Percentiles rank a stretch among this genome's conserved stretches.
phyloP scores from a whole-genome alignment of 1,140 invertebrate species.

The Neodiprion lecontei region DNA sequence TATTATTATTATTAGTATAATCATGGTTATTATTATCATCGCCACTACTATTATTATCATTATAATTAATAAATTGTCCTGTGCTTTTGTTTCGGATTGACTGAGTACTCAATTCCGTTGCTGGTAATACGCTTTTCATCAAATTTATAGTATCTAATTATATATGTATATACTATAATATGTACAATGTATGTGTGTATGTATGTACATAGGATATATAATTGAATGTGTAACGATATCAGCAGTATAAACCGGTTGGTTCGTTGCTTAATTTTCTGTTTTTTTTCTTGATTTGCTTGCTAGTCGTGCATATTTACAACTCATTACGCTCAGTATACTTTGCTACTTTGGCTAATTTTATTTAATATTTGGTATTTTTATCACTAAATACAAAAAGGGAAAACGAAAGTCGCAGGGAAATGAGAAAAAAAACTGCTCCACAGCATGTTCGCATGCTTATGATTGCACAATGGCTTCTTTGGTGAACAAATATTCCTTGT shows the following conservation, averaged over 20 bases:
- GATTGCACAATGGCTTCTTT: too few relatives aligned
- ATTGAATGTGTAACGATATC: too few relatives aligned
- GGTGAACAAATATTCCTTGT: too few relatives aligned
- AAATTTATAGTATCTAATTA: constrained; percentile 31
- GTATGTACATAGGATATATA: background rate
- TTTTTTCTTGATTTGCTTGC: background rate
- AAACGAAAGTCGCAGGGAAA: background rate
- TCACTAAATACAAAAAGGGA: background rate
- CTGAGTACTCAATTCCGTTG: constrained; percentile 43
- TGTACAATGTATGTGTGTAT: background rate
- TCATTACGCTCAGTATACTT: too few relatives aligned
- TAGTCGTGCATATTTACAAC: too few relatives aligned
- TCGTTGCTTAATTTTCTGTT: constrained; percentile 2
- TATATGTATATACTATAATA: constrained; percentile 4
- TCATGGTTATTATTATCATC: too few relatives aligned
- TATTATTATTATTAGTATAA: too few relatives aligned
- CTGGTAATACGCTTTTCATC: constrained; percentile 44
- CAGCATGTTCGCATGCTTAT: too few relatives aligned
- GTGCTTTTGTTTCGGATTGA: constrained; percentile 43
- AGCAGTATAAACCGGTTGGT: too few relatives aligned
- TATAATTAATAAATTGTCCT: constrained; percentile 41
- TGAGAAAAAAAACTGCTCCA: background rate
- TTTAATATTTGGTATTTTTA: too few relatives aligned
- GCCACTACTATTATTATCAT: background rate
- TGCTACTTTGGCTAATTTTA: too few relatives aligned